Evolutionary conservation across 2,113 vertebrate genomes (phyloP).

Genomic region (Pluvianellus socialis): DNA sequence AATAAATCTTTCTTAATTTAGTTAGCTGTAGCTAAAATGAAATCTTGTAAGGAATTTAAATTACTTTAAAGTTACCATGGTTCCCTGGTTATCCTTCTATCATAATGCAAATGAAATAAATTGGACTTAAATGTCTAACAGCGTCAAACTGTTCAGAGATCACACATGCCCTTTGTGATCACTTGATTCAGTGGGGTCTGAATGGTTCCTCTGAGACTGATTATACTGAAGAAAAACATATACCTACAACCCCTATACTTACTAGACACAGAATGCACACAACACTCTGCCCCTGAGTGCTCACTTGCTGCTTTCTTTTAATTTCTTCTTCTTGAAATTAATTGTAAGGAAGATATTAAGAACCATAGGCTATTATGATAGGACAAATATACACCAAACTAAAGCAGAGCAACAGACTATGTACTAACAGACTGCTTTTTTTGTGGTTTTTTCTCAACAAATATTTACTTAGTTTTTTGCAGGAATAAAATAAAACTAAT

Average conservation of each 20-base stretch:
- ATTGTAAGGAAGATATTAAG: background rate
- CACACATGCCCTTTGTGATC: background rate
- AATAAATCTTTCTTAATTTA: slow-evolving; percentile 18
- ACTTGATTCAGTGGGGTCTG: background rate
- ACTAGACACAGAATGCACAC: background rate
- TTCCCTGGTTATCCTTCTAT: background rate
- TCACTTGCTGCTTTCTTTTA: background rate
- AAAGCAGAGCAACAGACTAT: background rate
- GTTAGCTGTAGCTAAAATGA: background rate
- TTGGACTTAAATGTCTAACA: background rate
- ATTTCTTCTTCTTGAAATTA: background rate
- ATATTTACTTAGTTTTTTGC: background rate
- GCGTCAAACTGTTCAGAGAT: background rate
- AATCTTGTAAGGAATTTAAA: background rate
- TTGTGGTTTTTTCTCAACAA: background rate
- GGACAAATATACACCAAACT: background rate
- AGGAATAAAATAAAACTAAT: background rate
- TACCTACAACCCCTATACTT: background rate
- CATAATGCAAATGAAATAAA: background rate
- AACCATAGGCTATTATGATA: background rate
- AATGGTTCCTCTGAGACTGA: background rate
- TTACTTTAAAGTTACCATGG: background rate
- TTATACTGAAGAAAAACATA: background rate
- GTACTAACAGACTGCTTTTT: fast-evolving
- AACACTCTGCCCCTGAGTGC: background rate